Conservation (phyloP, 2,113 vertebrate genomes). For the Barnardius zonarius region DNA sequence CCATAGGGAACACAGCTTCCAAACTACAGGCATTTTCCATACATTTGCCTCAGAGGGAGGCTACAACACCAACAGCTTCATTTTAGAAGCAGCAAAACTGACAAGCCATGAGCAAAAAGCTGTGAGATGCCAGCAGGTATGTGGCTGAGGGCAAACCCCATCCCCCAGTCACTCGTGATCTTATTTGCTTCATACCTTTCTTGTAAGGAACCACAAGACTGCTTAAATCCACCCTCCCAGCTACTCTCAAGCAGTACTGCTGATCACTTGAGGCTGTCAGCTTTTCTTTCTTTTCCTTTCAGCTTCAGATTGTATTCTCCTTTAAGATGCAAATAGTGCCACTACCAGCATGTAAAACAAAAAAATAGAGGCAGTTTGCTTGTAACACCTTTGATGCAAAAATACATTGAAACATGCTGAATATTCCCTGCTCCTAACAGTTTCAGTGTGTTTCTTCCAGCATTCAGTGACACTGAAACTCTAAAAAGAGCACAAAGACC, state of each 20-base stretch:
- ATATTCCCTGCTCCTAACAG: not conserved
- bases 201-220: not conserved
- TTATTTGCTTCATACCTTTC: not conserved
- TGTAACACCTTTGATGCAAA: not conserved
- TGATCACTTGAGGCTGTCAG: not conserved
- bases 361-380: not conserved
- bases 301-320: not conserved
- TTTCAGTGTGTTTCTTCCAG: not conserved
- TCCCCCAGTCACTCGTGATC: not conserved
- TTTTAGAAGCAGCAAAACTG: not conserved
- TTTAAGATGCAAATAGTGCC: not conserved
- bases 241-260: not conserved
- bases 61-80: not conserved
- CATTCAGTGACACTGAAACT: not conserved
- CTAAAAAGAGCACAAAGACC: not conserved
- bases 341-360: not conserved
- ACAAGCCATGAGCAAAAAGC: not conserved
- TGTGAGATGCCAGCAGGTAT: not conserved
- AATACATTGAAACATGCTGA: not conserved
- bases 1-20: not conserved
- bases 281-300: not conserved
- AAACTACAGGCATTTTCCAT: not conserved
- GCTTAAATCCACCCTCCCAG: not conserved
- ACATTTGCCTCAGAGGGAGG: not conserved
- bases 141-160: too few species aligned